A percentile compares a stretch with the other conserved stretches of the same genome.
These are phyloP conservation scores for Clarias magur DNA, from an alignment of 2,113 vertebrate genomes.

Conservation along the genomic window DNA sequence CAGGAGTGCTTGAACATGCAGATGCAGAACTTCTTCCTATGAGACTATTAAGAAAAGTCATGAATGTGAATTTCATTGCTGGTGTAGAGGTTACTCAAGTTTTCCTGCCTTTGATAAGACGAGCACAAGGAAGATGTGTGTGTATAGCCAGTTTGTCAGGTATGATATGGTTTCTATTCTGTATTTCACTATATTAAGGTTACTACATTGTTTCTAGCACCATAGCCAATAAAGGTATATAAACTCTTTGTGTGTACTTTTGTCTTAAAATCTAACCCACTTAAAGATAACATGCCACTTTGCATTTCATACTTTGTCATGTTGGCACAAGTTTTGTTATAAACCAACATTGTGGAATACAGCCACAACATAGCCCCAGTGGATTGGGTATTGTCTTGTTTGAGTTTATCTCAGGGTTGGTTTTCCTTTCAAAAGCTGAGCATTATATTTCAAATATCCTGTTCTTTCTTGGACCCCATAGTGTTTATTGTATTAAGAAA, in stretches of 20 bases:
- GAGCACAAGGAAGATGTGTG: constrained; percentile 79
- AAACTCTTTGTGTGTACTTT: neutral
- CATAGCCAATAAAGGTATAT: neutral
- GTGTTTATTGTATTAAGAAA: neutral
- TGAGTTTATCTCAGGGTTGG: neutral
- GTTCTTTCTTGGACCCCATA: neutral
- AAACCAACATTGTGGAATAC: neutral
- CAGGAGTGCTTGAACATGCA: constrained; percentile 72
- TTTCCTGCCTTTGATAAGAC: constrained; percentile 81
- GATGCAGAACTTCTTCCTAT: constrained; percentile 81
- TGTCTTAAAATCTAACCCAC: neutral
- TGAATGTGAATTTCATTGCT: constrained; percentile 87
- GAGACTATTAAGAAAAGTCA: constrained; percentile 65
- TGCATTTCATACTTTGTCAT: neutral
- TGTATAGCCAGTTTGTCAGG: constrained; percentile 83
- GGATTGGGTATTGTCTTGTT: neutral
- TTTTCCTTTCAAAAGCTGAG: neutral
- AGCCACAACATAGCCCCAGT: neutral
- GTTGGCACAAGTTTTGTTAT: neutral
- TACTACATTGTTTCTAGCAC: neutral
- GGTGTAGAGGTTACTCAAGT: constrained; percentile 77
- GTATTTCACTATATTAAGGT: too few species aligned
- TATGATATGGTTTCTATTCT: constrained; percentile 46
- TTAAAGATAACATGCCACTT: neutral
- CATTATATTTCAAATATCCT: neutral